Evolutionary conservation across 2,888 invertebrate species (phyloP), one percentile per base, ranked within the genome.

Genomic region (Norana najaformis): DNA sequence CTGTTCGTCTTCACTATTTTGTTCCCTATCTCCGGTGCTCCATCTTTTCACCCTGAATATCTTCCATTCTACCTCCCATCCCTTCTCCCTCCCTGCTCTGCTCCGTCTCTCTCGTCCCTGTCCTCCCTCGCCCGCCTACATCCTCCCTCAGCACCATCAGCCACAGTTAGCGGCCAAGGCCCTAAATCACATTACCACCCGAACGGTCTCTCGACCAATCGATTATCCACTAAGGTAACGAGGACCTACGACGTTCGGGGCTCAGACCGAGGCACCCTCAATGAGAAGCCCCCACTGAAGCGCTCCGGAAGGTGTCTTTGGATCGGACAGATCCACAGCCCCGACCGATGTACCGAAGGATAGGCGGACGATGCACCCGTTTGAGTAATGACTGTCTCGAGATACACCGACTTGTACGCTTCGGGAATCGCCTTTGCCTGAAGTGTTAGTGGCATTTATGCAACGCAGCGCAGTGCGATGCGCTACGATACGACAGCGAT

Each of bases 201-300:
- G n/a, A 69, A 69, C 69, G 69, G 69, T n/a, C 30, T 69, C 69
- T 69, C 69, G 69, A n/a, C 69, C 69, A 69, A 69, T 69, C 69
- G 69, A 69, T 69, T 69, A 69, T 69, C 69, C 69, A 30, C 69
- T n/a, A 30, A 69, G 69, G n/a, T 69, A 69, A 69, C n/a, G 69
- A 69, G 69, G 69, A 69, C 69, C 69, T 69, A 69, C 69, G 11
- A 69, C 69, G 11, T n/a, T 1, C 69, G 69, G 69, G 47, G 69
- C 30, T n/a, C n/a, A 30, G n/a, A 30, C 69, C 69, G n/a, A 69
- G n/a, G 69, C 11, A n/a, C 69, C 69, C 69, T n/a, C 69, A 69
- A 30, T 6, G 69, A n/a, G 47, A 20, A 23, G 47, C 47, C 53
- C 2, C 69, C 69, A 3, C 30, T n/a, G 69, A 69, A n/a, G 69